phyloP scores from a whole-genome alignment of 2,113 vertebrate genomes.

The Acinonyx jubatus region DNA sequence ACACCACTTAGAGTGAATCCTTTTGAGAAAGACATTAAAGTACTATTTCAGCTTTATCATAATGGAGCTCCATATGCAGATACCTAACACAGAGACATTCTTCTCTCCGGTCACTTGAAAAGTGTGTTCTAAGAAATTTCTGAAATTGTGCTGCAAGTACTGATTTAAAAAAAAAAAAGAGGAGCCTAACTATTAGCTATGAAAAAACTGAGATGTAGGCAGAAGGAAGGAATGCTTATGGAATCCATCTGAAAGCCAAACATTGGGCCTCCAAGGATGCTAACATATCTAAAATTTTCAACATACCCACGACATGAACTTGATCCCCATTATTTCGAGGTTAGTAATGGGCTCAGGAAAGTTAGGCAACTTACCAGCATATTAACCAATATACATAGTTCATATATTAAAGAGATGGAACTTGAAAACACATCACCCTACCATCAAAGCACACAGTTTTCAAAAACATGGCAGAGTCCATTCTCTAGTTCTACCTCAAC shows the following conservation, averaged over 20 bases:
- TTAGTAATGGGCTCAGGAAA: neutral
- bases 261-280: neutral
- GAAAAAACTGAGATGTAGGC: neutral
- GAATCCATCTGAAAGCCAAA: neutral
- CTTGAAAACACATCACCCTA: neutral
- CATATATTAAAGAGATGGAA: neutral
- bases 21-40: slow-evolving; percentile 45
- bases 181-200: neutral
- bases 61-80: neutral
- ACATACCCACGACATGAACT: neutral
- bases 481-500: neutral
- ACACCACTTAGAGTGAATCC: slow-evolving; percentile 49
- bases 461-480: neutral
- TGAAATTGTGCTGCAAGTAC: neutral
- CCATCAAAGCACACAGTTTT: neutral
- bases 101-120: neutral
- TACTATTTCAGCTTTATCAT: slow-evolving; percentile 48
- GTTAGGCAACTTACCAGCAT: neutral
- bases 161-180: neutral
- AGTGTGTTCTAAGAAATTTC: neutral
- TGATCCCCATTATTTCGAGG: neutral
- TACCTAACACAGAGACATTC: neutral
- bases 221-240: neutral
- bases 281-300: neutral
- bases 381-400: neutral